phyloP scores from a whole-genome alignment of 2,113 vertebrate species.

The Columba livia region DNA sequence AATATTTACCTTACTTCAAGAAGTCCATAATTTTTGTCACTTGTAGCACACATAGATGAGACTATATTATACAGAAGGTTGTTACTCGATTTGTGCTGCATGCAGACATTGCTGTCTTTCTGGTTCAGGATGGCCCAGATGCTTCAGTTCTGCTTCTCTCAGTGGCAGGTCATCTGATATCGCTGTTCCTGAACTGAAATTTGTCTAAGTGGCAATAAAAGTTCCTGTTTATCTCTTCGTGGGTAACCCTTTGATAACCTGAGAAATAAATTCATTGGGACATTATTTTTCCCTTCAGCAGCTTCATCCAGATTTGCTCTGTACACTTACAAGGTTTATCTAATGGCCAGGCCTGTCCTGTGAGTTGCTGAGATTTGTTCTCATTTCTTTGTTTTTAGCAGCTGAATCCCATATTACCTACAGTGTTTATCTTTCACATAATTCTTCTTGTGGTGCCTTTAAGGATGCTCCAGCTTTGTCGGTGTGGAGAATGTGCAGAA shows the following conservation, averaged over 20 bases:
- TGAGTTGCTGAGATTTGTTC: background rate
- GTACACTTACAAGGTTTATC: background rate
- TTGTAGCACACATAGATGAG: background rate
- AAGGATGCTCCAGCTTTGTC: background rate
- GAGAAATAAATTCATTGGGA: background rate
- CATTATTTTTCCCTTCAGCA: background rate
- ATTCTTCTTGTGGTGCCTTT: background rate
- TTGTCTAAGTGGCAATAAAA: background rate
- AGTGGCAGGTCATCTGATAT: background rate
- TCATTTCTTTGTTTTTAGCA: background rate
- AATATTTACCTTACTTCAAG: background rate
- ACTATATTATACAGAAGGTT: background rate
- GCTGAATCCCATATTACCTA: background rate
- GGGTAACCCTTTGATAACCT: background rate
- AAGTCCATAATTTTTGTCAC: background rate
- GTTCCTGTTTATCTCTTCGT: background rate
- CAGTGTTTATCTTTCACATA: background rate
- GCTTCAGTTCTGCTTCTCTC: background rate
- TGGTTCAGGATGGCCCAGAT: background rate
- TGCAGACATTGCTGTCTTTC: background rate
- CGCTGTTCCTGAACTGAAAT: background rate
- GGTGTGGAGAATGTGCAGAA: background rate
- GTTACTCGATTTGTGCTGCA: background rate
- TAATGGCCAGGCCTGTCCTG: background rate
- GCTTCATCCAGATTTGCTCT: background rate